phyloP scores from a whole-genome alignment of 2,797 vertebrate species.

The Ctenochaetus hawaiiensis region DNA sequence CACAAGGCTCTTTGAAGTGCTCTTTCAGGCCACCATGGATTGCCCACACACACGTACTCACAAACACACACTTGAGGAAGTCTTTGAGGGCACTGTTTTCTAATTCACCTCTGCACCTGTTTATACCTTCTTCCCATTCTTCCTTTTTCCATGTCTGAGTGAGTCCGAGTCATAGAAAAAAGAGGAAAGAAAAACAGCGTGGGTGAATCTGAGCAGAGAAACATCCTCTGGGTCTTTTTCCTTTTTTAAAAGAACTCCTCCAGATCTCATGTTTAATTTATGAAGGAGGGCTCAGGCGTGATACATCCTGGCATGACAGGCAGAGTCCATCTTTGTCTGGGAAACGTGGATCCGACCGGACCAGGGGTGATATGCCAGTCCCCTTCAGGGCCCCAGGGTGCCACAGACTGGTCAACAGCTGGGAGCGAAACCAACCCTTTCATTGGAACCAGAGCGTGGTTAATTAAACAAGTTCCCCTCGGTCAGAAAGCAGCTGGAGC shows the following conservation, averaged over 20 bases:
- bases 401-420: conserved; percentile 82
- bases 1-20: conserved; percentile 76
- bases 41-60: conserved; percentile 71
- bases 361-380: conserved; percentile 76
- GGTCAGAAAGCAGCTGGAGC: conserved; percentile 85
- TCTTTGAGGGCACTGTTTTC: conserved; percentile 83
- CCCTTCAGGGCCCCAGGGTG: conserved; percentile 61
- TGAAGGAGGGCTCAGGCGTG: conserved; percentile 83
- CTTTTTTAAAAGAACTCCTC: conserved; percentile 87
- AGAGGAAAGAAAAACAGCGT: conserved; percentile 80
- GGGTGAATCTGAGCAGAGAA: conserved; percentile 87
- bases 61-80: conserved; percentile 78
- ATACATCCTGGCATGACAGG: conserved; percentile 86
- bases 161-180: conserved; percentile 78
- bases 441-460: conserved; percentile 80
- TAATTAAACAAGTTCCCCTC: conserved; percentile 85
- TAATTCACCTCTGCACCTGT: conserved; percentile 85
- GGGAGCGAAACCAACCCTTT: conserved; percentile 76
- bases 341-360: conserved; percentile 80
- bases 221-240: conserved; percentile 88
- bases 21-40: conserved; percentile 76
- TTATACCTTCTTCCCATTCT: conserved; percentile 77
- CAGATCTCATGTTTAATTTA: conserved; percentile 89
- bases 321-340: conserved; percentile 84
- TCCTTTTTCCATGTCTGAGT: conserved; percentile 81